Conservation (phyloP, 2,797 vertebrate species). For the Vultur gryphus region DNA sequence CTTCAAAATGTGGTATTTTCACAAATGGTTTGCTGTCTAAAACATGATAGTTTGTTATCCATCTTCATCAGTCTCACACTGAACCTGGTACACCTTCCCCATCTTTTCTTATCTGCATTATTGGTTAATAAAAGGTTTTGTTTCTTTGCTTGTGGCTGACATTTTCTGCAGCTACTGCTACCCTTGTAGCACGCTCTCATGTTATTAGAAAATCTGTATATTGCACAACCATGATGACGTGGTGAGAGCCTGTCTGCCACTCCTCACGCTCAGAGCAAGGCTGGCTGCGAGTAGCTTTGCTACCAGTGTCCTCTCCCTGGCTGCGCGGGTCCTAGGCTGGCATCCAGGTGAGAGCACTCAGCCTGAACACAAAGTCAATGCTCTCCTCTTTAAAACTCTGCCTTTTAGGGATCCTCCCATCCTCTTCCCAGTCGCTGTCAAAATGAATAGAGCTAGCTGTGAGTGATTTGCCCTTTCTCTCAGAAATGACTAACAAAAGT, state of each 20-base stretch:
- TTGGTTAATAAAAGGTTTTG: background rate
- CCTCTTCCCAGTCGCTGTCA: background rate
- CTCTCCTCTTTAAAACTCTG: background rate
- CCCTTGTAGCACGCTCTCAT: background rate
- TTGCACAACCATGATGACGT: rapidly evolving
- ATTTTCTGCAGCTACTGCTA: background rate
- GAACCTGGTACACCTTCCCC: background rate
- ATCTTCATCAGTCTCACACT: background rate
- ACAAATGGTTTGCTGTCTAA: background rate
- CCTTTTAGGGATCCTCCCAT: background rate
- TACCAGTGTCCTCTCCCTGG: background rate
- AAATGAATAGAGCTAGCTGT: background rate
- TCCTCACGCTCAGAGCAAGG: background rate
- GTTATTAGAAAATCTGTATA: background rate
- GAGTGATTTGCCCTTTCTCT: background rate
- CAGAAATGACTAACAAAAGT: background rate
- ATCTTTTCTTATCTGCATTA: background rate
- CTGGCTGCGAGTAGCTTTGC: background rate
- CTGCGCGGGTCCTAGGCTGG: background rate
- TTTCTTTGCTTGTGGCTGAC: background rate
- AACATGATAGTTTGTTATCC: background rate
- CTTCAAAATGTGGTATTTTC: background rate
- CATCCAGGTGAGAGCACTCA: background rate
- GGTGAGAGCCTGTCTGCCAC: background rate
- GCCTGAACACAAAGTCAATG: background rate